phyloP scores from a whole-genome alignment of 2,797 vertebrate species.

The Artibeus lituratus region DNA sequence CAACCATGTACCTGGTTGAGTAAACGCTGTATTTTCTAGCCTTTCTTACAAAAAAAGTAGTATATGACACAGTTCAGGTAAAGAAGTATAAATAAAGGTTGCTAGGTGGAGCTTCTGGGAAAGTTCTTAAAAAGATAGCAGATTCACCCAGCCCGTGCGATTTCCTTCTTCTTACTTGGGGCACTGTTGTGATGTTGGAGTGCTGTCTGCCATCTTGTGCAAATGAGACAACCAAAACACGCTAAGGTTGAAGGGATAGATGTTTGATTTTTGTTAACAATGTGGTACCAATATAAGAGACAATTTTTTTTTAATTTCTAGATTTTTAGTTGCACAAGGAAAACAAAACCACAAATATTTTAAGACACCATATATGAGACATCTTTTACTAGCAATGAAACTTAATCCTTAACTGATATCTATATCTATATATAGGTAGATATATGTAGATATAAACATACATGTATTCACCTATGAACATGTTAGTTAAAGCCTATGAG shows the following conservation, averaged over 20 bases:
- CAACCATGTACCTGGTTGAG: neutral
- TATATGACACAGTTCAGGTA: neutral
- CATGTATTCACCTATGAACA: neutral
- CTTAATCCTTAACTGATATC: neutral
- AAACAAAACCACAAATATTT: neutral
- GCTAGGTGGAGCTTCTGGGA: neutral
- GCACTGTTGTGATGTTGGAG: neutral
- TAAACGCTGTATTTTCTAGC: neutral
- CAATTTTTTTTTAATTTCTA: neutral
- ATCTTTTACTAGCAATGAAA: neutral
- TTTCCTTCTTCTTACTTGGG: neutral
- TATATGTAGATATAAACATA: neutral
- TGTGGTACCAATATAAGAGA: neutral
- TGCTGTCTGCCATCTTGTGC: neutral
- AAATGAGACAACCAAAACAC: neutral
- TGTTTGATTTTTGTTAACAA: neutral
- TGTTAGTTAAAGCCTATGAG: neutral
- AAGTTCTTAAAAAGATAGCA: neutral
- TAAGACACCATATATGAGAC: neutral
- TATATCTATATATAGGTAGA: neutral
- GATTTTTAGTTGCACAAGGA: neutral
- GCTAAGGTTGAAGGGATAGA: neutral
- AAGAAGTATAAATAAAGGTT: neutral
- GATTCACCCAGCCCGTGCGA: neutral
- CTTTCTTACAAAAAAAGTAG: neutral